Conservation (phyloP, 2,797 vertebrate genomes). For the Thunnus albacares region DNA sequence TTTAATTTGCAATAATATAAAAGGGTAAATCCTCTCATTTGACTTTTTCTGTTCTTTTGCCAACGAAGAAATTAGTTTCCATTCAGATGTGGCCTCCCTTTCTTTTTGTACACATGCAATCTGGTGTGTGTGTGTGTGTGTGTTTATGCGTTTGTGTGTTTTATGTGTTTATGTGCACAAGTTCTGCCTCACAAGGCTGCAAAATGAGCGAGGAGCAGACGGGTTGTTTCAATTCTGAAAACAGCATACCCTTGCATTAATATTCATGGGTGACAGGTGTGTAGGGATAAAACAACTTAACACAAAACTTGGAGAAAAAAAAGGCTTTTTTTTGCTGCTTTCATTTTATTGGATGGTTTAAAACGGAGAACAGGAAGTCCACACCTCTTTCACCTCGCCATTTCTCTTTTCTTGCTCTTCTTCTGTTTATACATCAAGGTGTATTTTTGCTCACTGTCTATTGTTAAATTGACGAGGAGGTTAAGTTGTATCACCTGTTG, state of each 20-base stretch:
- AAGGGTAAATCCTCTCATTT: no score
- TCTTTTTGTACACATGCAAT: no score
- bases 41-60: neutral
- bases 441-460: neutral
- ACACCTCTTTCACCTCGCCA: neutral
- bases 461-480: neutral
- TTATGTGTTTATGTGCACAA: neutral
- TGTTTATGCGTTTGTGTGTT: neutral
- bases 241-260: constrained; percentile 27
- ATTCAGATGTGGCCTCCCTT: neutral
- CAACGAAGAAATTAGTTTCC: neutral
- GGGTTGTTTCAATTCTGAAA: constrained; percentile 33
- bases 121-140: neutral
- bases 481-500: neutral
- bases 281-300: constrained; percentile 35
- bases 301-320: neutral
- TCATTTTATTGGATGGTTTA: neutral
- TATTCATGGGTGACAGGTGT: constrained; percentile 59
- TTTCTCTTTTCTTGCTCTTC: neutral
- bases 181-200: constrained; percentile 11
- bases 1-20: neutral
- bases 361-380: constrained; percentile 7
- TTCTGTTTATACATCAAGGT: neutral
- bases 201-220: constrained; percentile 31
- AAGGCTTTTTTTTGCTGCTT: neutral